phyloP scores from a whole-genome alignment of 2,113 vertebrate species.

The Anoura caudifer region DNA sequence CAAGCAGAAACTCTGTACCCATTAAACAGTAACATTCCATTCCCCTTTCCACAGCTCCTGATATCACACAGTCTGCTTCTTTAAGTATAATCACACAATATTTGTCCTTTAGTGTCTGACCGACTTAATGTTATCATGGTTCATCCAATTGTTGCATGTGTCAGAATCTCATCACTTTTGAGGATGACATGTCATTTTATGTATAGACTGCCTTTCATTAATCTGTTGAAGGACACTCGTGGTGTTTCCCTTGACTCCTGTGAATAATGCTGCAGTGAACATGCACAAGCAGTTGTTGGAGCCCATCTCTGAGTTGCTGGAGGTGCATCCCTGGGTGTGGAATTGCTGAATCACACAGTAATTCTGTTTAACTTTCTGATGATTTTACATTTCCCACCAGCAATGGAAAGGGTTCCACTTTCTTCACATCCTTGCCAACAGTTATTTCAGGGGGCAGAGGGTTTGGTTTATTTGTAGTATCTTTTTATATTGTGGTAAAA shows the following conservation, averaged over 20 bases:
- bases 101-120: neutral
- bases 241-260: neutral
- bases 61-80: neutral
- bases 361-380: neutral
- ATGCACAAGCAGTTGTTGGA: neutral
- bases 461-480: neutral
- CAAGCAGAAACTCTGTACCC: neutral
- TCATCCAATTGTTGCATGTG: neutral
- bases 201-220: neutral
- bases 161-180: neutral
- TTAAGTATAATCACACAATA: neutral
- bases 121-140: neutral
- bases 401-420: neutral
- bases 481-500: neutral
- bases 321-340: neutral
- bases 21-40: neutral
- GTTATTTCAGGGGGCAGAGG: neutral
- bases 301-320: neutral
- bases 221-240: neutral
- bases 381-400: neutral
- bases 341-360: neutral
- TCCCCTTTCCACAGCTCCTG: neutral
- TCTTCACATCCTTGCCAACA: neutral
- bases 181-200: neutral
- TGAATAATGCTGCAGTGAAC: neutral